Conservation (phyloP, 2,888 invertebrate species). For the Drymonia ruficornis region DNA sequence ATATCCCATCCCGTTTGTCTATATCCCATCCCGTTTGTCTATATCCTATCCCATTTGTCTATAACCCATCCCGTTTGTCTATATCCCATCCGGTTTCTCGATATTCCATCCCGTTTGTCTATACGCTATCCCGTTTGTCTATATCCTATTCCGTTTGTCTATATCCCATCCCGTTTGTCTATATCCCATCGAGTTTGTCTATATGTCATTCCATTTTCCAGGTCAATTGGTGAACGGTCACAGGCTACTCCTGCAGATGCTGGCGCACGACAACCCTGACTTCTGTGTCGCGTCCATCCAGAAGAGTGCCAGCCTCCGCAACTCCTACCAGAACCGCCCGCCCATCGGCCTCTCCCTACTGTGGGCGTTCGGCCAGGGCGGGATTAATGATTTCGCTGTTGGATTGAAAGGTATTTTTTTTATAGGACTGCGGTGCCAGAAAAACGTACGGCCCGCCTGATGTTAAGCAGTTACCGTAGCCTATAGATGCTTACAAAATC, state of each 20-base stretch:
- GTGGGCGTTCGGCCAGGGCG: conserved; percentile 92
- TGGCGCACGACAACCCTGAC: conserved; percentile 87
- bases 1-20: too few relatives aligned
- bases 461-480: too few relatives aligned
- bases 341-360: conserved; percentile 89
- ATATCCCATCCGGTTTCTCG: too few relatives aligned
- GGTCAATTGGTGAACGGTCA: conserved; percentile 87
- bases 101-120: too few relatives aligned
- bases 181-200: neutral
- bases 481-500: too few relatives aligned
- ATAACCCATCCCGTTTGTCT: too few relatives aligned
- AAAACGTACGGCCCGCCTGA: too few relatives aligned
- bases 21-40: too few relatives aligned
- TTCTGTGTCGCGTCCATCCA: conserved; percentile 85
- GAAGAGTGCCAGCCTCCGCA: conserved; percentile 87
- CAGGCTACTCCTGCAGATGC: conserved; percentile 88
- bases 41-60: too few relatives aligned
- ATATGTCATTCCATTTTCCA: conserved; percentile 33
- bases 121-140: neutral
- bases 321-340: conserved; percentile 91
- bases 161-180: neutral
- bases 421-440: too few relatives aligned
- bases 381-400: conserved; percentile 85
- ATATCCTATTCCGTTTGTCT: too few relatives aligned
- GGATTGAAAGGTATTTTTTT: conserved; percentile 86